Evolutionary conservation across 2,113 vertebrate genomes (phyloP).

Genomic region (Anarrhichthys ocellatus): DNA sequence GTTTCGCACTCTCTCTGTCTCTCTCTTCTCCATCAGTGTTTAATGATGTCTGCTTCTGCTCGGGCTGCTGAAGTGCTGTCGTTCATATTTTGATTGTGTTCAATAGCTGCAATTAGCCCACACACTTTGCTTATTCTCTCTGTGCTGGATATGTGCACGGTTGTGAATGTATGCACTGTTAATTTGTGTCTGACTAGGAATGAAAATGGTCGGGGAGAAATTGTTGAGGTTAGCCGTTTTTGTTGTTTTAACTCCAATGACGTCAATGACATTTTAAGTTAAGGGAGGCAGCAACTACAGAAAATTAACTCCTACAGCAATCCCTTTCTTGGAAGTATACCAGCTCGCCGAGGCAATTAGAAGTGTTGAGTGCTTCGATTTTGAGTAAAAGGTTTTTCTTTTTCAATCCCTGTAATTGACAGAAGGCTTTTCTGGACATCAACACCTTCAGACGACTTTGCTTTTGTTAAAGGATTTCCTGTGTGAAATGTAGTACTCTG

Average conservation of each 20-base stretch:
- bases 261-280: constrained; percentile 73
- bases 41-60: constrained; percentile 71
- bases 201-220: constrained; percentile 50
- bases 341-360: constrained; percentile 66
- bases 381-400: constrained; percentile 27
- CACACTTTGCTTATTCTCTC: constrained; percentile 42
- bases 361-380: constrained; percentile 52
- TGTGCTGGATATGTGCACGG: constrained; percentile 7
- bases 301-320: constrained; percentile 73
- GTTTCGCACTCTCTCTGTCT: neutral
- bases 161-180: constrained; percentile 10
- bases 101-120: constrained; percentile 70
- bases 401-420: constrained; percentile 18
- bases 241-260: constrained; percentile 46
- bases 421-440: constrained; percentile 55
- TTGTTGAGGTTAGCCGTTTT: constrained; percentile 35
- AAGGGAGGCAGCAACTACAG: constrained; percentile 48
- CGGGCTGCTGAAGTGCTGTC: constrained; percentile 62
- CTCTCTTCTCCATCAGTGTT: constrained; percentile 17
- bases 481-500: neutral
- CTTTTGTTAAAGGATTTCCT: constrained; percentile 60
- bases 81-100: constrained; percentile 66
- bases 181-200: constrained; percentile 48
- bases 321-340: constrained; percentile 62
- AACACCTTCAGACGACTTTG: constrained; percentile 11